Evolutionary conservation across 2,888 invertebrate genomes (phyloP), one percentile per base, ranked within the genome.

Genomic region (Creontiades dilutus): DNA sequence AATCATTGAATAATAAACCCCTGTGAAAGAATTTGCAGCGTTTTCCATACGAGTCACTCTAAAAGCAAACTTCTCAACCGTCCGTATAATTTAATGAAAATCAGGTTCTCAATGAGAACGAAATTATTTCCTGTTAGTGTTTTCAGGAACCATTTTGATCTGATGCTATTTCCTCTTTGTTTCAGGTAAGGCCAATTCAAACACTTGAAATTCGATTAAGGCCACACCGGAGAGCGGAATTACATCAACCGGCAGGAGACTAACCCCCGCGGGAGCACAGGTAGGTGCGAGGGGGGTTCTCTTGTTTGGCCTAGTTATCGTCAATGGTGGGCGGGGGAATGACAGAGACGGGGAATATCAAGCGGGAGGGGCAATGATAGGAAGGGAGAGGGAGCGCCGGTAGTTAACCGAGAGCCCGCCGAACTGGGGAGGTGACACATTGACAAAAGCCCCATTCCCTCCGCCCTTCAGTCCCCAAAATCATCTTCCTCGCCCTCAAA

Each of bases 381-480:
- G 13, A 0, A 9, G 68, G 23, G 68, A 13, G 23, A 13, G 13
- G 27, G 23, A 12, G 23, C 23, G 5, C 11, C 9, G 27, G 68
- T 68, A 68, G 68, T 68, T 68, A 68, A 68, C 68, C 4, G 68
- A 68, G 68, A 68, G 68, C 4, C 68, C 68, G 68, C 68, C 68
- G 19, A 68, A 23, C 19, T 68, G 68, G 68, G 68, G 68, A 37
- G 37, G 19, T 68, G 68, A 68, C 68, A 68, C 68, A 68, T 68
- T 68, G 68, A 78, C 78, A 78, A 78, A 47, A 47, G 78, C 78
- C 23, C 1, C 76, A n/a, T n/a, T 28, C 76, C 76, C n/a, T 27
- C 16, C 75, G 16, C 76, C 37, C 37, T 37, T 37, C 37, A 37
- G 37, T 4, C 37, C 37, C 37, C 37, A 37, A 37, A 37, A 37